Conservation (phyloP, 2,888 invertebrate genomes). For the Trachelus troglodyta region DNA sequence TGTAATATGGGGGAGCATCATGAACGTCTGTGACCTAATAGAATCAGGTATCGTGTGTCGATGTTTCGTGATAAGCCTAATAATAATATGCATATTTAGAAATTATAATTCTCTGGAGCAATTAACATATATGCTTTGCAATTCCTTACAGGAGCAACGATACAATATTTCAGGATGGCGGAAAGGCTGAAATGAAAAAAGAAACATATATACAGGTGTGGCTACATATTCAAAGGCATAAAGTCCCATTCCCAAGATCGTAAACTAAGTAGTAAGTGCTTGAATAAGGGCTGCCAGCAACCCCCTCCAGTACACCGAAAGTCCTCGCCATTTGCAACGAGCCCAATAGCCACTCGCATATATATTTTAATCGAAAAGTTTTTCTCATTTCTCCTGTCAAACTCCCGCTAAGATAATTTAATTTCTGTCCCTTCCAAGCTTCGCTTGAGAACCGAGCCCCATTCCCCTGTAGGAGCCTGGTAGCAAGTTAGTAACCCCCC, state of each 20-base stretch:
- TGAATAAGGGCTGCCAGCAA: neutral
- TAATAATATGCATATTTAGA: neutral
- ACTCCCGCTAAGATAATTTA: conserved; percentile 50
- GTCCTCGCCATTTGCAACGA: conserved; percentile 1
- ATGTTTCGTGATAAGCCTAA: neutral
- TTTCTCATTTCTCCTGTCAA: conserved; percentile 45
- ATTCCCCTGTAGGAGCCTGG: neutral
- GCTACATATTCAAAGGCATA: neutral
- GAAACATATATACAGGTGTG: neutral
- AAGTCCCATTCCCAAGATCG: neutral
- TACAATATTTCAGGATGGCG: neutral
- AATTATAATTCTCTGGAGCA: neutral
- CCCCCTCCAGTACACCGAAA: neutral
- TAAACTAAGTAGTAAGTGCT: neutral
- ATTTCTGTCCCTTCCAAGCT: conserved; percentile 48
- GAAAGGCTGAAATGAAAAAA: neutral
- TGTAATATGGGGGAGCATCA: neutral
- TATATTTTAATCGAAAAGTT: conserved; percentile 42
- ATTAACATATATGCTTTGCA: neutral
- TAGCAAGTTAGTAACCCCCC: neutral
- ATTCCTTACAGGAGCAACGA: neutral
- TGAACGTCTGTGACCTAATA: neutral
- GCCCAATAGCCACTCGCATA: conserved; percentile 3
- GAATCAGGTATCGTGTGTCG: neutral
- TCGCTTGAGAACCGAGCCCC: neutral